Conservation (phyloP, 2,888 invertebrate genomes). For the Stomorhina lunata region DNA sequence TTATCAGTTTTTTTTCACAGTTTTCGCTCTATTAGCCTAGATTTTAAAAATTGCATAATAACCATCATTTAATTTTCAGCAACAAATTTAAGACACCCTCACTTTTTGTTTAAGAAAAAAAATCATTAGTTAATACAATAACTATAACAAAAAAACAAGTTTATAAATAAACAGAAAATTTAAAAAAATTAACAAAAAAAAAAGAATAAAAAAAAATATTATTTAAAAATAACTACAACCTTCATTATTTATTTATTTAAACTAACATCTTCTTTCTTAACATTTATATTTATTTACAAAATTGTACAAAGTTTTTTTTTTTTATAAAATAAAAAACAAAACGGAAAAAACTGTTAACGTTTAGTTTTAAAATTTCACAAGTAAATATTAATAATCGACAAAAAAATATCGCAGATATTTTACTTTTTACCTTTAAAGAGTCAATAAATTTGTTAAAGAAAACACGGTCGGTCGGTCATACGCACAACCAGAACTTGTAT, state of each 20-base stretch:
- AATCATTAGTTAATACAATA: too few species aligned
- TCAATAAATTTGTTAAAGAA: slow-evolving; percentile 12
- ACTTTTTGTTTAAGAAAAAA: too few species aligned
- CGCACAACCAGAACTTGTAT: background rate
- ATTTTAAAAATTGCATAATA: background rate
- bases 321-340: background rate
- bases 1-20: too few species aligned
- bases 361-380: slow-evolving; percentile 57
- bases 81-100: background rate
- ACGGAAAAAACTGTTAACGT: slow-evolving; percentile 29
- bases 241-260: slow-evolving; percentile 13
- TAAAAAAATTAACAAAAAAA: background rate
- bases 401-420: background rate
- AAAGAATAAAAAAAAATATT: background rate
- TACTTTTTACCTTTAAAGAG: background rate
- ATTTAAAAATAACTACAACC: too few species aligned
- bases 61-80: background rate
- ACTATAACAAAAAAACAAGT: background rate
- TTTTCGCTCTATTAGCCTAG: too few species aligned
- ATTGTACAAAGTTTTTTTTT: background rate
- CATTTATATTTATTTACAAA: background rate
- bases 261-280: background rate
- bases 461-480: too few species aligned
- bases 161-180: background rate
- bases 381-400: slow-evolving; percentile 48